These are phyloP conservation scores for Antrozous pallidus DNA, from an alignment of 2,797 vertebrate species.

Conservation along the genomic window DNA sequence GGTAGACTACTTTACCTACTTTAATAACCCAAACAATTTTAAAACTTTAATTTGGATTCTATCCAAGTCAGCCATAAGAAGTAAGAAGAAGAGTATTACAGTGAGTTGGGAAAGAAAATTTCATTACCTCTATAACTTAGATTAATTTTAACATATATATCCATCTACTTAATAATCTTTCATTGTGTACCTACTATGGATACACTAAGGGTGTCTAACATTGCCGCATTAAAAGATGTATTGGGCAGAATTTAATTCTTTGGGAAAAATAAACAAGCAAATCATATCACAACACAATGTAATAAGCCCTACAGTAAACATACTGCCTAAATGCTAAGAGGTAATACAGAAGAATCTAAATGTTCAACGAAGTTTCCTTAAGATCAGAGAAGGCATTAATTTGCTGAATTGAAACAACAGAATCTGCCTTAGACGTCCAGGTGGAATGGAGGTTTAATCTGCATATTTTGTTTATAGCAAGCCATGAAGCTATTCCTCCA, in stretches of 20 bases:
- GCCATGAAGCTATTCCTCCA: neutral
- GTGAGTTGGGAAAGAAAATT: neutral
- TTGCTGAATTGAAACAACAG: neutral
- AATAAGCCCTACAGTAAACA: neutral
- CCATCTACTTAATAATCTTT: neutral
- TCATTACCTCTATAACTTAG: neutral
- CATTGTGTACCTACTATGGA: neutral
- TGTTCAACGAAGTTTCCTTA: neutral
- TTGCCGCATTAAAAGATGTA: neutral
- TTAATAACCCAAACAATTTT: neutral
- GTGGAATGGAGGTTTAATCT: neutral
- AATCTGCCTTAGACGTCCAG: neutral
- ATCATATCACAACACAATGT: neutral
- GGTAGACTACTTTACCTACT: neutral
- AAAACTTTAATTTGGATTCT: neutral
- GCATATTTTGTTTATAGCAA: neutral
- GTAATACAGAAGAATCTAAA: neutral
- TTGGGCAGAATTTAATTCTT: neutral
- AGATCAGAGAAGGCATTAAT: neutral
- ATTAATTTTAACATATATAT: neutral
- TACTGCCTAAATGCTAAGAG: neutral
- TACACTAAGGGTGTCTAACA: neutral
- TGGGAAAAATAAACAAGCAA: slow-evolving; percentile 24
- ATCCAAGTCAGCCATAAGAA: neutral
- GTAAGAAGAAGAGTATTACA: neutral